Base-by-base conservation (phyloP, 2,888 invertebrate species). In the Campoplex nolae region DNA sequence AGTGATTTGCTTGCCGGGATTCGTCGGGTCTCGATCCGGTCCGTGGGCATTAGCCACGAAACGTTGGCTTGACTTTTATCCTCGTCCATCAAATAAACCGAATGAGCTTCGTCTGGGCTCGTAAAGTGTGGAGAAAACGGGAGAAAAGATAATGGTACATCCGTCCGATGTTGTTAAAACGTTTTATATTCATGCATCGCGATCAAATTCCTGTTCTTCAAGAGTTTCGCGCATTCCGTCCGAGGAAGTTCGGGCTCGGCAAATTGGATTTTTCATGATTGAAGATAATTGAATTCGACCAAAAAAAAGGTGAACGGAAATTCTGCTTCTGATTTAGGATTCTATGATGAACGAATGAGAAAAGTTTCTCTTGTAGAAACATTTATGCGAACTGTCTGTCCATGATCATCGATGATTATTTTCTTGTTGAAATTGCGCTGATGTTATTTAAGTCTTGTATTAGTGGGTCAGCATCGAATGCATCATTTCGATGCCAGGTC, bases 1-100 rank as follows among this genome's bases (percentile, higher is more conserved):
- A 70, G 70, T 79, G 76, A 83, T 83, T 86, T 79, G 78, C 75
- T 78, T 76, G 75, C 45, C 38, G 65, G 65, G 79, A 76, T 86
- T 48, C 74, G 32, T 54, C 48, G 58, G 16, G 32, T 42, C 65
- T 76, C 56, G 62, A 81, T 77, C 78, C 51, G 58, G 71, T 35
- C 58, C 75, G 38, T 76, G 56, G 74, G 68, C 67, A 85, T 85
- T 71, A 82, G 68, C 67, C 38, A 45, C 54, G 42, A 67, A 68
- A 75, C 65, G 45, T 76, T 76, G 75, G 58, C 58, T 74, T 28
- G 71, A 35, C 73, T 82, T 76, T 81, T 81, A 85, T 77, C 65
- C 68, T 78, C 82, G 48, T 58, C 56, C 56, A 71, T 82, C 77
- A 48, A 51, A 73, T 56, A 38, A 62, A 68, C 51, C 78, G 73